Evolutionary conservation across 1,140 invertebrate species (phyloP), one percentile per base, ranked within the genome.

Genomic region (Micrasema longulum): DNA sequence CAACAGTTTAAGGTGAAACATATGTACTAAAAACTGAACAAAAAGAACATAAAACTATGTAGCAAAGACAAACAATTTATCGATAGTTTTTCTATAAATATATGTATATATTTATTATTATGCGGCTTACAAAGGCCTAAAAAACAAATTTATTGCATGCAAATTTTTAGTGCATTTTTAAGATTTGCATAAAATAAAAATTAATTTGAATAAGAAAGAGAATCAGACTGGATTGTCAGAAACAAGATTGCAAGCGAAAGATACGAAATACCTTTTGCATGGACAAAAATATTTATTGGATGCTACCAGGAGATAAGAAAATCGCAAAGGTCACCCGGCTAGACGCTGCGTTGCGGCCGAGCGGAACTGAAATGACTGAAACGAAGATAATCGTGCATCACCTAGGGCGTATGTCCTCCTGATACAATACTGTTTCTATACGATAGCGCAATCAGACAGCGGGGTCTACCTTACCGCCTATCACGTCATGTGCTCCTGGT

Each of bases 241-340:
- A 41, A 2, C 3, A 16, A 48, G 45, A 48, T 48, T 48, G 45
- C 45, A n/a, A n/a, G n/a, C n/a, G n/a, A 16, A 36, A 35, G 53
- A 57, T 35, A 57, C 23, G 2, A 50, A 50, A 35, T 35, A 57
- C 26, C 31, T 23, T n/a, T 52, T 23, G 48, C 20, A 52, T 52
- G 48, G 53, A 35, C 31, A 57, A 31, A 57, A 57, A 57, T 57
- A 57, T 57, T 57, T 57, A 57, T 57, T 57, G 31, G 53, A 57
- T 57, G 53, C 53, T 57, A 57, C 53, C 53, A 57, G 53, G 53
- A 57, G 53, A 57, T 57, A 57, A 57, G 53, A 57, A 35, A 57
- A 57, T 57, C 31, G 53, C 31, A 57, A 57, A 57, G 53, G 53
- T 57, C 31, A 57, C 53, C 53, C 53, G 53, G 53, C 53, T 57